phyloP scores from a whole-genome alignment of 2,113 vertebrate species.

The Myrmecobius fasciatus region DNA sequence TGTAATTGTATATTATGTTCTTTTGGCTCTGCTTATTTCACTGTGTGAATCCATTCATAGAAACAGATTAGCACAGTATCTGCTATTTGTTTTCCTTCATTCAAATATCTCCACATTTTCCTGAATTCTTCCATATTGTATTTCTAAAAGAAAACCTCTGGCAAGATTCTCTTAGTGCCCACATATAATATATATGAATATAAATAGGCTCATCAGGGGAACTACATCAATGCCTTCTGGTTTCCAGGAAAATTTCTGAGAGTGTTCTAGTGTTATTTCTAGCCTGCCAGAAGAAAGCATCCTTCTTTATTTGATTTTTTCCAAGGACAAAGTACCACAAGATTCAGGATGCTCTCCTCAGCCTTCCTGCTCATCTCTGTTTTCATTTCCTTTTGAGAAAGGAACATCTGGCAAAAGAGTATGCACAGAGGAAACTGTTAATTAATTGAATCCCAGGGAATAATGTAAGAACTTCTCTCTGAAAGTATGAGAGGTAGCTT shows the following conservation, averaged over 20 bases:
- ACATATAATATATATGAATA: too few relatives aligned
- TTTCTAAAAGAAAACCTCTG: constrained; percentile 22
- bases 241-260: neutral
- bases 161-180: constrained; percentile 12
- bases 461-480: constrained; percentile 13
- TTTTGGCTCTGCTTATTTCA: neutral
- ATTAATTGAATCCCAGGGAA: neutral
- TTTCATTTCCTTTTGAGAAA: constrained; percentile 3
- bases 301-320: neutral
- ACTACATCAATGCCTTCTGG: neutral
- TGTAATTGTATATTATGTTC: neutral
- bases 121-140: neutral
- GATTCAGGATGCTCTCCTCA: neutral
- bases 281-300: constrained; percentile 31
- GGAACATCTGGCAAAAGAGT: neutral
- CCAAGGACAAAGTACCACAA: constrained; percentile 8
- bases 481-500: neutral
- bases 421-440: neutral
- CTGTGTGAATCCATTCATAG: neutral
- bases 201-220: neutral
- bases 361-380: neutral
- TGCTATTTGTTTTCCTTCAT: neutral
- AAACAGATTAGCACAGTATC: neutral
- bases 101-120: neutral
- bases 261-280: neutral